Conservation (phyloP, 1,140 invertebrate species). For the Parapsyche elsis region DNA sequence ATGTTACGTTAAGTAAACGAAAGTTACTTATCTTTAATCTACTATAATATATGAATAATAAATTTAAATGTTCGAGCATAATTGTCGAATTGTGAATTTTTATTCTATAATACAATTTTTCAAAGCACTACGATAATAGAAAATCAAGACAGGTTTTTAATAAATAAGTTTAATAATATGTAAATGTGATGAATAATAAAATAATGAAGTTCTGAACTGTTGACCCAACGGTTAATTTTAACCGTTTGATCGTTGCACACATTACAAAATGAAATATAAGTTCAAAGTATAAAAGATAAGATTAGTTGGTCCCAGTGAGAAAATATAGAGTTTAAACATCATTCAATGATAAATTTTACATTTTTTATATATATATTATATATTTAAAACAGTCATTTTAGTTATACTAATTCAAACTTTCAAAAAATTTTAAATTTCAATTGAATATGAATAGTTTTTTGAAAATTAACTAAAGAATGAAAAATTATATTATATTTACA, state of each 20-base stretch:
- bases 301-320: slow-evolving; percentile 57
- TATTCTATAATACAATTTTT: too few relatives aligned
- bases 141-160: too few relatives aligned
- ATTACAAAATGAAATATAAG: slow-evolving; percentile 8
- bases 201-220: neutral
- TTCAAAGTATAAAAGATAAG: slow-evolving; percentile 44
- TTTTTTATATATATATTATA: slow-evolving; percentile 40
- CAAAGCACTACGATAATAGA: too few relatives aligned
- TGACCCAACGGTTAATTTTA: neutral
- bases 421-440: too few relatives aligned
- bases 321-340: slow-evolving; percentile 47
- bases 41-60: too few relatives aligned
- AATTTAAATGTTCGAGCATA: too few relatives aligned
- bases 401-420: slow-evolving; percentile 43
- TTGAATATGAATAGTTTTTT: neutral
- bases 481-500: neutral
- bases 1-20: too few relatives aligned
- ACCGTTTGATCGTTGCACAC: neutral
- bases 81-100: too few relatives aligned
- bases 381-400: slow-evolving; percentile 51
- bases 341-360: slow-evolving; percentile 40
- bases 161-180: too few relatives aligned
- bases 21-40: too few relatives aligned
- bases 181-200: too few relatives aligned
- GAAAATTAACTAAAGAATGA: neutral